Base-by-base conservation (phyloP, 2,888 invertebrate species). In the Trilocha varians region DNA sequence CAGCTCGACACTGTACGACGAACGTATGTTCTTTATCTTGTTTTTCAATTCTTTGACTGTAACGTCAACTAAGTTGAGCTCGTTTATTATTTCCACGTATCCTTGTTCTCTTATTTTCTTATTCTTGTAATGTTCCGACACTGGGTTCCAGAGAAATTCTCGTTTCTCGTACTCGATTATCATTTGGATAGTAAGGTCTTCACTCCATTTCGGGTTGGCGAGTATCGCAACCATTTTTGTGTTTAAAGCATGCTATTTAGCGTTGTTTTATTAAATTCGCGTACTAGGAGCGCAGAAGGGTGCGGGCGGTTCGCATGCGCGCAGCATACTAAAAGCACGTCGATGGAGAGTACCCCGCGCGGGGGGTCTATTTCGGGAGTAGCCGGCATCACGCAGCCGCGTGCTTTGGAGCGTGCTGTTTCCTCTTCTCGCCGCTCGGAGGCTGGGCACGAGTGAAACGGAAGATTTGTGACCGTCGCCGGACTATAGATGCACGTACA, bases 321-420 rank as follows among this genome's bases (percentile, higher is more conserved):
- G 84, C 80, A 85, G 85, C 85, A 85, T 82, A 85, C 85, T 85
- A 85, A 85, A 84, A 85, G 85, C 85, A 85, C 84, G 85, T 83
- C 84, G 83, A 82, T 84, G 80, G 78, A 65, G 70, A 72, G 70
- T 64, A 61, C 62, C 71, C 68, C 66, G 74, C 71, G 76, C 71
- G 75, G 78, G 82, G 82, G 75, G 72, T 77, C 79, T 84, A 83
- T 83, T 83, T 83, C 82, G 82, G 84, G 83, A 84, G 82, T 83
- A 74, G 82, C 80, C 83, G 79, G 76, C 71, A 70, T 63, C 69
- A 84, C 84, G 83, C 83, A 83, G 84, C 70, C 84, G 84, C 84
- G 84, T 84, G 84, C 84, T 84, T 73, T 84, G 78, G 68, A 74
- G 77, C 84, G 82, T 83, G 83, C 84, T 84, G 79, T 83, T 82